These are phyloP conservation scores for Drosophila setosimentum DNA, from an alignment of 2,888 invertebrate genomes.

Conservation along the genomic window DNA sequence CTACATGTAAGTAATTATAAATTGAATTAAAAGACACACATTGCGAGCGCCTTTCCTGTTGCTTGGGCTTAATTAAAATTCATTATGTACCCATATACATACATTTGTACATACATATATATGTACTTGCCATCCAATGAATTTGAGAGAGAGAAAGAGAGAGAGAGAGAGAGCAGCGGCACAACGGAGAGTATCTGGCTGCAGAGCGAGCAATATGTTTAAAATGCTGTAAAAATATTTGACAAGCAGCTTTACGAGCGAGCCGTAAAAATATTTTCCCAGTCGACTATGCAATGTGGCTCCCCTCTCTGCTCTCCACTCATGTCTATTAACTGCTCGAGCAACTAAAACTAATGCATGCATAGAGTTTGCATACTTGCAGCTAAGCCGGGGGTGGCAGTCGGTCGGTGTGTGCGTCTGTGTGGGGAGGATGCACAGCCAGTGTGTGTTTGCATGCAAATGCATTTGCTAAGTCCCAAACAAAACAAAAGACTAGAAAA, in stretches of 20 bases:
- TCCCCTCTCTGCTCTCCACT: background rate
- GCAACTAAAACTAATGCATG: slow-evolving; percentile 69
- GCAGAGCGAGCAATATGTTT: slow-evolving; percentile 47
- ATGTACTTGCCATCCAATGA: background rate
- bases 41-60: slow-evolving; percentile 56
- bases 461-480: slow-evolving; percentile 51
- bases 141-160: too few relatives aligned
- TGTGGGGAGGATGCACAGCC: background rate
- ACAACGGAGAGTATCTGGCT: background rate
- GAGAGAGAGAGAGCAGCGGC: background rate
- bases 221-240: slow-evolving; percentile 72
- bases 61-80: slow-evolving; percentile 72
- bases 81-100: slow-evolving; percentile 58
- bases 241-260: slow-evolving; percentile 74
- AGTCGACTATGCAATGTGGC: slow-evolving; percentile 10
- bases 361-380: slow-evolving; percentile 58
- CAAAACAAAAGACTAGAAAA: slow-evolving; percentile 54
- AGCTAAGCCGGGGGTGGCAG: slow-evolving; percentile 5
- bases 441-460: slow-evolving; percentile 46
- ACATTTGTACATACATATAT: background rate
- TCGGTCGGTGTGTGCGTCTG: background rate
- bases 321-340: slow-evolving; percentile 66
- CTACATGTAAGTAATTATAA: slow-evolving; percentile 70
- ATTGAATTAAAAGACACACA: slow-evolving; percentile 73
- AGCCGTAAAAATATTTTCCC: slow-evolving; percentile 69